Conservation (phyloP, 2,888 invertebrate genomes). For the Platerodrilus igneus region DNA sequence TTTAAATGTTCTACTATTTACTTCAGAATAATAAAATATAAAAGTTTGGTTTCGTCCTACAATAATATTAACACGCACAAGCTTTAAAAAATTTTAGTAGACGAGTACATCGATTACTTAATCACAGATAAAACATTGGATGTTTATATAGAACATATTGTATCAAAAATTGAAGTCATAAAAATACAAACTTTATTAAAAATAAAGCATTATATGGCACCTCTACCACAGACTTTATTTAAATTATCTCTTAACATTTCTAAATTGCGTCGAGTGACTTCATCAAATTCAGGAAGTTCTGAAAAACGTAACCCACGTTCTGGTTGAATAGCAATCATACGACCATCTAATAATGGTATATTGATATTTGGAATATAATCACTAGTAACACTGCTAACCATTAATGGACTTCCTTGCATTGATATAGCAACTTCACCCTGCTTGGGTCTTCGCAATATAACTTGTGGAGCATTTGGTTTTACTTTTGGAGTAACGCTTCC, state of each 20-base stretch:
- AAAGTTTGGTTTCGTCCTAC: too few species aligned
- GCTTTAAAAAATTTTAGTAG: too few species aligned
- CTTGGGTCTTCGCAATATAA: conserved; percentile 57
- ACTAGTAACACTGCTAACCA: conserved; percentile 50
- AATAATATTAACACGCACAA: too few species aligned
- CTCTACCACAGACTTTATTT: conserved; percentile 31
- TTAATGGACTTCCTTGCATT: conserved; percentile 62
- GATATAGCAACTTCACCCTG: conserved; percentile 64
- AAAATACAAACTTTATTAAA: too few species aligned
- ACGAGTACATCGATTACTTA: too few species aligned
- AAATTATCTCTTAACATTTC: conserved; percentile 52
- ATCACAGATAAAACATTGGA: too few species aligned
- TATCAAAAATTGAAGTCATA: too few species aligned
- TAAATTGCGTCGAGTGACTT: conserved; percentile 49
- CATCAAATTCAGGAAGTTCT: conserved; percentile 45
- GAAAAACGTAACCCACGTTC: conserved; percentile 48
- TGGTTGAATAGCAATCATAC: conserved; percentile 59
- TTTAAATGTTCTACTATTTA: too few species aligned
- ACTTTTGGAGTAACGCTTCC: conserved; percentile 45
- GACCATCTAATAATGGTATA: conserved; percentile 61
- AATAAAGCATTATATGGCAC: too few species aligned
- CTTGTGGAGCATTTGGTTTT: conserved; percentile 58
- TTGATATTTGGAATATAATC: conserved; percentile 61
- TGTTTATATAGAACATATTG: too few species aligned
- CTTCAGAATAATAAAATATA: too few species aligned